Evolutionary conservation across 2,888 invertebrate species (phyloP).

Genomic region (Erebia epiphron): DNA sequence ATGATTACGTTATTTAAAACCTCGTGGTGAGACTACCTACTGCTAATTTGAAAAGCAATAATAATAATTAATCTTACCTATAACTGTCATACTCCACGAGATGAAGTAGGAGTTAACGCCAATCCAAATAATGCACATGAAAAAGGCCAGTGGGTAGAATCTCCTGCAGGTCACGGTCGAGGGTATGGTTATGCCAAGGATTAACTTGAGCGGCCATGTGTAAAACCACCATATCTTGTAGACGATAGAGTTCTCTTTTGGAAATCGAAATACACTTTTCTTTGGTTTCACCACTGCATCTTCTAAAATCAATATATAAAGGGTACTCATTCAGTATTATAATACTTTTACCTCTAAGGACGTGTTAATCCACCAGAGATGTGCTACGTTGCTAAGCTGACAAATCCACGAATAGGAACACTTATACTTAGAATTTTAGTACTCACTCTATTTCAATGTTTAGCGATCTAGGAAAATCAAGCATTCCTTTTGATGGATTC

Average conservation of each 20-base stretch:
- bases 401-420: no score
- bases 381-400: no score
- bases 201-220: conserved; percentile 87
- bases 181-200: conserved; percentile 87
- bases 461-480: no score
- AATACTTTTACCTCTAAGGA: no score
- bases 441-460: no score
- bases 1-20: no score
- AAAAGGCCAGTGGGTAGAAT: conserved; percentile 89
- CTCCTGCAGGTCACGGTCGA: conserved; percentile 84
- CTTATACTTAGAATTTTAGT: no score
- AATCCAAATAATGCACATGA: conserved; percentile 94
- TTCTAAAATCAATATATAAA: conserved; percentile 30
- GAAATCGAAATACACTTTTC: conserved; percentile 73
- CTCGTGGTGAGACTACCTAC: neutral
- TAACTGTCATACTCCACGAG: conserved; percentile 95
- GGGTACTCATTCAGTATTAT: no score
- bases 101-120: conserved; percentile 92
- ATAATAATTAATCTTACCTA: conserved; percentile 82
- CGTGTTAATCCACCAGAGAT: no score
- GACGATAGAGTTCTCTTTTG: conserved; percentile 55
- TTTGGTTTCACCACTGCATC: conserved; percentile 46
- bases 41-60: neutral
- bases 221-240: conserved; percentile 85
- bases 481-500: no score